Conservation (phyloP, 1,140 invertebrate genomes). For the Cydia splendana region DNA sequence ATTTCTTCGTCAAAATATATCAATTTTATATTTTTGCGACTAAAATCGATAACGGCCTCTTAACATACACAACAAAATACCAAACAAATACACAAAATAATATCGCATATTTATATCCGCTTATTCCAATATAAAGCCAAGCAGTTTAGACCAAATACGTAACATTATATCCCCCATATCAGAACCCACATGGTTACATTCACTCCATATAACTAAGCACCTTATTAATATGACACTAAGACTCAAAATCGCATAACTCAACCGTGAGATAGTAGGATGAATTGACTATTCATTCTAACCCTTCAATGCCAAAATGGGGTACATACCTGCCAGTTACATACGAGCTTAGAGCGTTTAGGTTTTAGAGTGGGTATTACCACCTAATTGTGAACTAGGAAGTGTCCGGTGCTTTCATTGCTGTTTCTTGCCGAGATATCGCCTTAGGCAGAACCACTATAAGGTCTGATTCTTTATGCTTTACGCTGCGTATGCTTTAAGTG, state of each 20-base stretch:
- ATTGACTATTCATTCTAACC: slow-evolving; percentile 14
- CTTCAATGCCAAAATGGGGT: neutral
- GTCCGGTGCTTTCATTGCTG: slow-evolving; percentile 20
- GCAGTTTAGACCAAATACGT: slow-evolving; percentile 16
- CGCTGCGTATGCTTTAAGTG: neutral
- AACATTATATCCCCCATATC: neutral
- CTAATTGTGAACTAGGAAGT: slow-evolving; percentile 56
- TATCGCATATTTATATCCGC: neutral
- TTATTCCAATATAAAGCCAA: neutral
- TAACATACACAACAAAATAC: neutral
- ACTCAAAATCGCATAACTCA: neutral
- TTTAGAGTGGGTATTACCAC: neutral
- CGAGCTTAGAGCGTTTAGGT: neutral
- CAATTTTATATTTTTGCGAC: too few species aligned
- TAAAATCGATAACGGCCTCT: too few species aligned
- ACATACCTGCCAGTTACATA: neutral
- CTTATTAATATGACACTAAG: neutral
- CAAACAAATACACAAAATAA: neutral
- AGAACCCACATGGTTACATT: neutral
- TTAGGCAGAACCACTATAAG: neutral
- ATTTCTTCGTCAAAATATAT: too few species aligned
- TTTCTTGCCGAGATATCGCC: neutral
- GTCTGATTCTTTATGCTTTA: neutral
- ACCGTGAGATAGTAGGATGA: slow-evolving; percentile 9
- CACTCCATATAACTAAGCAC: neutral